Percentiles rank a stretch among this genome's conserved stretches.
Evolutionary conservation across 2,113 vertebrate species (phyloP).

Genomic region (Tinamus guttatus): DNA sequence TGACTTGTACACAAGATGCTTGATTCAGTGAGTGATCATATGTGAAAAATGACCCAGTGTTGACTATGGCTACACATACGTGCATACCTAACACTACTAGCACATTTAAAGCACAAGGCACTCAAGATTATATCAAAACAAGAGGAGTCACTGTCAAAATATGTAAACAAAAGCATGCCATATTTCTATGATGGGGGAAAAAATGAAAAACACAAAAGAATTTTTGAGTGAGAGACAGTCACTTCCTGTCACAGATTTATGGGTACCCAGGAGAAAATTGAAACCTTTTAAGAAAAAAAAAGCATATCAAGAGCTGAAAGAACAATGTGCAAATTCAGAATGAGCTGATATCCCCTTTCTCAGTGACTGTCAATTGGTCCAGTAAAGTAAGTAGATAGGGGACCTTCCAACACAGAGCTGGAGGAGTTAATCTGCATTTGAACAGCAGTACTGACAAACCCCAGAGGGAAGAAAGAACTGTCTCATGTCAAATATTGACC

Average conservation of each 20-base stretch:
- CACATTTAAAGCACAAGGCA: background rate
- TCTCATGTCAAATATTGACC: background rate
- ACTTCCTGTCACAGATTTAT: background rate
- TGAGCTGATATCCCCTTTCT: background rate
- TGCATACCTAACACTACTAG: background rate
- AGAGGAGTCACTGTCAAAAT: background rate
- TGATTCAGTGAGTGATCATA: background rate
- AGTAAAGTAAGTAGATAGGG: background rate
- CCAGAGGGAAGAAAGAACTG: background rate
- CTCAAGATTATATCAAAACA: background rate
- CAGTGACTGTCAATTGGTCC: background rate
- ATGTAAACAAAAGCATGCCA: background rate
- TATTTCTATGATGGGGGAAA: background rate
- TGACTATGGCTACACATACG: fast-evolving
- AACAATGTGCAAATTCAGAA: background rate
- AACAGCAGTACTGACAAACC: background rate
- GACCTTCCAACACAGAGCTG: background rate
- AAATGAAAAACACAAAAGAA: background rate
- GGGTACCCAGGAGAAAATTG: background rate
- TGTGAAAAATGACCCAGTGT: background rate
- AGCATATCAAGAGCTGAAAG: background rate
- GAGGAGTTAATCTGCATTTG: background rate
- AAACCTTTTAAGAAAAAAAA: background rate
- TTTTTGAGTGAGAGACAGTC: background rate
- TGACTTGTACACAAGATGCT: background rate